Base-by-base conservation (phyloP, 2,797 vertebrate species). In the Artibeus jamaicensis region DNA sequence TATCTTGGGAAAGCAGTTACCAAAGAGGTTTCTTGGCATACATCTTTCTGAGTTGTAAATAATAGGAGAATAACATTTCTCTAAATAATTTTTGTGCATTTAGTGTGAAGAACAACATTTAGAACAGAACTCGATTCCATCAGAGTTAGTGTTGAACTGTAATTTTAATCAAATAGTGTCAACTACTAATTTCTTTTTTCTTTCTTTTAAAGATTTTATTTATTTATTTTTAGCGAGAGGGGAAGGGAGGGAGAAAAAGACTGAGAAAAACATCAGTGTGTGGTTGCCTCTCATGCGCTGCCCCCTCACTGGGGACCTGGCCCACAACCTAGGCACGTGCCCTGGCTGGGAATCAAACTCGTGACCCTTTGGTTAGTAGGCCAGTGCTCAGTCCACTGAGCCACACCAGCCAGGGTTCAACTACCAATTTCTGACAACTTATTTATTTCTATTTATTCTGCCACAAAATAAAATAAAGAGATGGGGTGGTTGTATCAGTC, bases 31-130 rank as follows among this genome's bases (percentile, higher is more conserved):
- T 93, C 76, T 95, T 95, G 93, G 77, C 79, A 93, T 74, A 50
- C 39, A 83, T 91, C 34, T 90, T 92, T 86, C 62, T 89, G 65
- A 89, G 67, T 95, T 96, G 91, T 96, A 96, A 97, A 96, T 96
- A 93, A 85, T 83, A 81, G 24, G 34, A 91, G n/a, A 97, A 71
- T 82, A 93, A 81, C 15, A 18, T 82, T 92, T 37, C 84, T 94
- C 46, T 97, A 96, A 94, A 92, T 95, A 96, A 96, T 94, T 95
- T 57, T 96, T 53, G 53, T 87, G 87, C 34, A 89, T 88, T 94
- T 26, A 55, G 16, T 92, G 39, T 97, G 71, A 95, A 97, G 81
- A 95, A 76, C 76, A 97, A 93, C 50, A 92, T 65, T 95, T 50
- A 91, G 9, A 97, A 94, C 10, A 93, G 16, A 95, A 91, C 67